Evolutionary conservation across 2,888 invertebrate genomes (phyloP).

Genomic region (Synanthedon andrenaeformis): DNA sequence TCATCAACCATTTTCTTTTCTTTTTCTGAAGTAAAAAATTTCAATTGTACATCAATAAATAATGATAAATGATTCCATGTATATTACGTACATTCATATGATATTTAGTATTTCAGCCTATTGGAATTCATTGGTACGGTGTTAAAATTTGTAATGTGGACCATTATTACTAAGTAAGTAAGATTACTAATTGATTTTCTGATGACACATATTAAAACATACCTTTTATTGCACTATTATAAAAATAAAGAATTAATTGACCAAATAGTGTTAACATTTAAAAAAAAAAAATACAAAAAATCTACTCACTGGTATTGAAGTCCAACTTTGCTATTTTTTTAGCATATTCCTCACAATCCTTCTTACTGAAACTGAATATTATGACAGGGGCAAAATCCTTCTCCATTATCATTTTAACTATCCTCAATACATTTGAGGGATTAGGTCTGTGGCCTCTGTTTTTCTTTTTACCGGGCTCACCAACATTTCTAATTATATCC

Average conservation of each 20-base stretch:
- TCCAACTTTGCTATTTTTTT: conserved; percentile 97
- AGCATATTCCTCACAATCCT: conserved; percentile 97
- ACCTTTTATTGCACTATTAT: too few relatives aligned
- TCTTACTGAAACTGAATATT: conserved; percentile 98
- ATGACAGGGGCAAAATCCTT: conserved; percentile 97
- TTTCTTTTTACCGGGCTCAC: conserved; percentile 87
- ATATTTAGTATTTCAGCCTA: too few relatives aligned
- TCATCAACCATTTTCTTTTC: conserved; percentile 96
- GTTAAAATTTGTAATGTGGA: too few relatives aligned
- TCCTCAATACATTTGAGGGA: conserved; percentile 92
- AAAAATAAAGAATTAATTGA: too few relatives aligned
- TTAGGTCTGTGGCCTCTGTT: conserved; percentile 78
- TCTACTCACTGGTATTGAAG: conserved; percentile 84
- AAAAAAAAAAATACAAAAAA: background rate
- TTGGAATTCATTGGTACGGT: too few relatives aligned
- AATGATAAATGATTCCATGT: background rate
- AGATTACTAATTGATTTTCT: too few relatives aligned
- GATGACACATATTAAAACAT: too few relatives aligned
- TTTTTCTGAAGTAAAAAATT: conserved; percentile 69
- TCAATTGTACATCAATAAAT: background rate
- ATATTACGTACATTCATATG: too few relatives aligned
- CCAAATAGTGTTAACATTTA: background rate
- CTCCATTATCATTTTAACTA: conserved; percentile 99
- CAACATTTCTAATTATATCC: conserved; percentile 84
- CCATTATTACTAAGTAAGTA: too few relatives aligned